These are phyloP conservation scores for Pseudopodoces humilis DNA, from an alignment of 2,113 vertebrate species.

Conservation along the genomic window DNA sequence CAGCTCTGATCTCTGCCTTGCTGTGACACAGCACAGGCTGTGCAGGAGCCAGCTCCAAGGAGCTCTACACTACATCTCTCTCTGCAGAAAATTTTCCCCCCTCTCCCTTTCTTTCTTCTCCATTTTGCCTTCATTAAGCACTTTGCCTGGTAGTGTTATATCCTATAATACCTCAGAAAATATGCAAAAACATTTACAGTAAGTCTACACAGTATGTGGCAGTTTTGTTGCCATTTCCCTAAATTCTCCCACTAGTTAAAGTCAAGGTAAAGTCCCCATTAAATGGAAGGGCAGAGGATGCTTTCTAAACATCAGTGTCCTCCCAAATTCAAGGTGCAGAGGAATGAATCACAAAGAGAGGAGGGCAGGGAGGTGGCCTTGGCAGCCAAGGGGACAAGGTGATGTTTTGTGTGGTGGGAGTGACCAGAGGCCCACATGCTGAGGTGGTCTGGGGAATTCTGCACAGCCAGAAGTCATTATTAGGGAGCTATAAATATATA, in stretches of 20 bases:
- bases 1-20: background rate
- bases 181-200: background rate
- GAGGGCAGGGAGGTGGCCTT: background rate
- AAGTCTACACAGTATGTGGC: background rate
- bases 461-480: background rate
- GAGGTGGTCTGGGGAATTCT: background rate
- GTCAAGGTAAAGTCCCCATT: background rate
- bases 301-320: background rate
- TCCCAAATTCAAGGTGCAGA: background rate
- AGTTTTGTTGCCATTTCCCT: background rate
- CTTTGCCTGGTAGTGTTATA: background rate
- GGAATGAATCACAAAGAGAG: background rate
- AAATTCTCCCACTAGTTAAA: background rate
- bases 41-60: background rate
- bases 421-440: background rate
- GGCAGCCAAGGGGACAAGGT: background rate
- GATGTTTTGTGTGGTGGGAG: background rate
- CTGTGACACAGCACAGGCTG: background rate
- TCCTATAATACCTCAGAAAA: background rate
- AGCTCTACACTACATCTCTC: background rate
- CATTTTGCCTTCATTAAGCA: background rate
- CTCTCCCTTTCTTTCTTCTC: background rate
- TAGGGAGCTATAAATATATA: too few species aligned
- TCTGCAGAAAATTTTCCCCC: background rate
- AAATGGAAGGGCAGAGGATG: background rate